These are phyloP conservation scores for Alectoris magna DNA, from an alignment of 2,797 vertebrate species.

Conservation along the genomic window DNA sequence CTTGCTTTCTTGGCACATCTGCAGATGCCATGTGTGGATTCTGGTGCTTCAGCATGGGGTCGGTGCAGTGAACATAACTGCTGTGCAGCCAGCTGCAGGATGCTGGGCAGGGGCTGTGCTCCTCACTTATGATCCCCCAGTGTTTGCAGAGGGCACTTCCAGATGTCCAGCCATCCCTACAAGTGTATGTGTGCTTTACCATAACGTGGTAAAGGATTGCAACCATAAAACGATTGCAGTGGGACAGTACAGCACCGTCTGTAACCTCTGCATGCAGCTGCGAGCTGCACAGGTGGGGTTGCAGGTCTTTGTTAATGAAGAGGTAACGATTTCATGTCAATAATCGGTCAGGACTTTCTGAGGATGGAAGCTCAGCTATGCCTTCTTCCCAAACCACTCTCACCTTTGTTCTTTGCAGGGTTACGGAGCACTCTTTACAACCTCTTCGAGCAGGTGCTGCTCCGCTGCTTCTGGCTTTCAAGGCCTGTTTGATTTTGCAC, in stretches of 20 bases:
- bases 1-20: background rate
- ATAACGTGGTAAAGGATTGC: fast-evolving
- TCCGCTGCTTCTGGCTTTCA: background rate
- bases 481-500: background rate
- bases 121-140: too few relatives aligned
- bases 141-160: background rate
- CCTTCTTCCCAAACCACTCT: background rate
- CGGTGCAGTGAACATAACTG: background rate
- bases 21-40: background rate
- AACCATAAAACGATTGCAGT: fast-evolving
- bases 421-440: background rate
- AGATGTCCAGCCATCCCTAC: background rate
- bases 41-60: too few relatives aligned
- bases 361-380: background rate
- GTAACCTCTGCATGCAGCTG: too few relatives aligned
- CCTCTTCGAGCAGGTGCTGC: background rate
- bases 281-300: too few relatives aligned
- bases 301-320: fast-evolving
- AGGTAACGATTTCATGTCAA: fast-evolving
- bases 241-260: background rate
- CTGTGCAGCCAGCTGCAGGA: background rate
- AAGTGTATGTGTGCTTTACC: background rate
- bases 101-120: too few relatives aligned
- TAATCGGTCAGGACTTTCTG: background rate
- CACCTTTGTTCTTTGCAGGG: background rate